phyloP scores from a whole-genome alignment of 1,140 invertebrate genomes.

The Proales similis region DNA sequence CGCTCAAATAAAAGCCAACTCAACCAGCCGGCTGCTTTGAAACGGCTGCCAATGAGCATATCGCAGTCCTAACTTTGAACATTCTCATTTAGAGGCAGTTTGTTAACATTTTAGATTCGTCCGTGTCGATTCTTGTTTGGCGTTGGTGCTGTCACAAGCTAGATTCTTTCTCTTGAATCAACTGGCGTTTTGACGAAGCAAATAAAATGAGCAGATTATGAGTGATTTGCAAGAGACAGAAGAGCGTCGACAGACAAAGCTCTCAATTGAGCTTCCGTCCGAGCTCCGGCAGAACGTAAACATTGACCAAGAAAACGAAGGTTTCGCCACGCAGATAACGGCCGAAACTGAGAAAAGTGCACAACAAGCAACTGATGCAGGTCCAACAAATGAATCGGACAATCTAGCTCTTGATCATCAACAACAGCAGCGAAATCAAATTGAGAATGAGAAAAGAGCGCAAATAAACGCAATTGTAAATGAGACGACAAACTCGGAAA shows the following conservation, averaged over 20 bases:
- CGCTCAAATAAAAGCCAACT: too few relatives aligned
- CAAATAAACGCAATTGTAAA: background rate
- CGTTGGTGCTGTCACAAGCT: background rate
- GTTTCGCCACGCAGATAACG: slow-evolving; percentile 19
- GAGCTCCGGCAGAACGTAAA: background rate
- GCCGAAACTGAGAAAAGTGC: background rate
- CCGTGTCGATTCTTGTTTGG: background rate
- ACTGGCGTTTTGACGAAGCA: background rate
- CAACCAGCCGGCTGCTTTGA: too few relatives aligned
- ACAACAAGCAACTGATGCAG: slow-evolving; percentile 6
- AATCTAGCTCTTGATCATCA: background rate
- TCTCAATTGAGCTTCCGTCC: background rate
- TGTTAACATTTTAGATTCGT: background rate
- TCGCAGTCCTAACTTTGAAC: too few relatives aligned
- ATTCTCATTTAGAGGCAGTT: too few relatives aligned
- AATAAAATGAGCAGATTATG: background rate
- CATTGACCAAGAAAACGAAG: slow-evolving; percentile 7
- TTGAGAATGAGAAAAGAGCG: background rate
- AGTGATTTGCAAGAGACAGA: background rate
- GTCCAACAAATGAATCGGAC: slow-evolving; percentile 7
- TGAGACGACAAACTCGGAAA: background rate
- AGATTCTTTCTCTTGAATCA: too few relatives aligned
- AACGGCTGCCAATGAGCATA: too few relatives aligned
- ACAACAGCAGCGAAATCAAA: slow-evolving; percentile 8
- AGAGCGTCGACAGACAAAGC: background rate